phyloP scores from a whole-genome alignment of 2,113 vertebrate genomes.

The Crotalus horridus region DNA sequence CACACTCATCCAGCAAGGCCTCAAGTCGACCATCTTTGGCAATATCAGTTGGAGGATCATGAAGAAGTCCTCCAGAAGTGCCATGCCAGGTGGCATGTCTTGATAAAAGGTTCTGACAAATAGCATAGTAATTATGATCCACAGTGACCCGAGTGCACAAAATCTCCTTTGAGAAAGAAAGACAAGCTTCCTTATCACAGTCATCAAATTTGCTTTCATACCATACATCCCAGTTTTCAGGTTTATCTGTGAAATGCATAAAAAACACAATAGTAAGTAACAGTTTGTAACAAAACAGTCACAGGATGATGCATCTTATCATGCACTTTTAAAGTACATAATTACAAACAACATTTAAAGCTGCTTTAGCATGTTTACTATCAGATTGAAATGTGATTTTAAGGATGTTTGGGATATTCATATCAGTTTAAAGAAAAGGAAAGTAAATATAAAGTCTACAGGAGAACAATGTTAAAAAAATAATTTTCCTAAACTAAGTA shows the following conservation, averaged over 20 bases:
- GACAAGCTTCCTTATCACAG: slow-evolving; percentile 95
- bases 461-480: background rate
- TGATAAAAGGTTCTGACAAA: slow-evolving; percentile 97
- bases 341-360: background rate
- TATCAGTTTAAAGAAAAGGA: background rate
- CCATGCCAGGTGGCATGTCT: slow-evolving; percentile 93
- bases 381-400: background rate
- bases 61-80: slow-evolving; percentile 93
- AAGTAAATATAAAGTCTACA: background rate
- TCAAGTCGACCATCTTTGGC: slow-evolving; percentile 89
- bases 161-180: slow-evolving; percentile 97
- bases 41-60: slow-evolving; percentile 88
- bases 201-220: slow-evolving; percentile 98
- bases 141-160: slow-evolving; percentile 92
- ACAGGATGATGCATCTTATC: background rate
- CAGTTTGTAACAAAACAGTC: background rate
- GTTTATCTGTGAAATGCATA: slow-evolving; percentile 81
- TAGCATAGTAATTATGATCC: slow-evolving; percentile 98
- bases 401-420: background rate
- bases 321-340: background rate
- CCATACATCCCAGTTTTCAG: slow-evolving; percentile 95
- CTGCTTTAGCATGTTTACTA: background rate
- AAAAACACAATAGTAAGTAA: slow-evolving; percentile 20
- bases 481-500: background rate
- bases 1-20: slow-evolving; percentile 92